Evolutionary conservation across 2,888 invertebrate genomes (phyloP).

Genomic region (Microctonus aethiopoides): DNA sequence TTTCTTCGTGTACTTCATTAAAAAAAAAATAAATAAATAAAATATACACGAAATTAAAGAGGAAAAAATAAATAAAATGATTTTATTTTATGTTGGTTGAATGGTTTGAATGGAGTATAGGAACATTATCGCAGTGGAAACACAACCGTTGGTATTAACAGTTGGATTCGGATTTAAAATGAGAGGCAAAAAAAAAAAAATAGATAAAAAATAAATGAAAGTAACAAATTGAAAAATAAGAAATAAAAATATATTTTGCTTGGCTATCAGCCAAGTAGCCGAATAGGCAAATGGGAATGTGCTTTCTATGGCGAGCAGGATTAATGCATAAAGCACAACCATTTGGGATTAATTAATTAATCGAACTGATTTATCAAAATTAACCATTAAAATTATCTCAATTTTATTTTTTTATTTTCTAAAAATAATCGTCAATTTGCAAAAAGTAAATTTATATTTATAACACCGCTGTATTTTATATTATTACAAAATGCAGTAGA

Average conservation of each 20-base stretch:
- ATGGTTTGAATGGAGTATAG: background rate
- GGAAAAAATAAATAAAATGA: slow-evolving; percentile 5
- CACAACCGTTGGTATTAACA: background rate
- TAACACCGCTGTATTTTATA: no score
- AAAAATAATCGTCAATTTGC: no score
- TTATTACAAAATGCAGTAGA: no score
- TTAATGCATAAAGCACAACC: background rate
- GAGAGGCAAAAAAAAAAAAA: no score
- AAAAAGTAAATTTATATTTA: no score
- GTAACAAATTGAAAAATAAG: background rate
- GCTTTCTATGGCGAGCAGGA: background rate
- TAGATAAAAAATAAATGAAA: no score
- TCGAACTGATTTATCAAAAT: background rate
- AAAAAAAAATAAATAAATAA: background rate
- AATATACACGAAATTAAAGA: background rate
- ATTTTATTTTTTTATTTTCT: no score
- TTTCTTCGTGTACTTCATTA: background rate
- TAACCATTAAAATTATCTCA: background rate
- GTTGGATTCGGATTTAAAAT: background rate
- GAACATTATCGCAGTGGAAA: background rate
- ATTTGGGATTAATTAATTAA: background rate
- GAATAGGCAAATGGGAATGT: background rate
- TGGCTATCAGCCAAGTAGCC: background rate
- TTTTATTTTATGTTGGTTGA: background rate
- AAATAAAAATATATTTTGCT: background rate